Conservation (phyloP, 2,797 vertebrate genomes). For the Sebastes iracundus region DNA sequence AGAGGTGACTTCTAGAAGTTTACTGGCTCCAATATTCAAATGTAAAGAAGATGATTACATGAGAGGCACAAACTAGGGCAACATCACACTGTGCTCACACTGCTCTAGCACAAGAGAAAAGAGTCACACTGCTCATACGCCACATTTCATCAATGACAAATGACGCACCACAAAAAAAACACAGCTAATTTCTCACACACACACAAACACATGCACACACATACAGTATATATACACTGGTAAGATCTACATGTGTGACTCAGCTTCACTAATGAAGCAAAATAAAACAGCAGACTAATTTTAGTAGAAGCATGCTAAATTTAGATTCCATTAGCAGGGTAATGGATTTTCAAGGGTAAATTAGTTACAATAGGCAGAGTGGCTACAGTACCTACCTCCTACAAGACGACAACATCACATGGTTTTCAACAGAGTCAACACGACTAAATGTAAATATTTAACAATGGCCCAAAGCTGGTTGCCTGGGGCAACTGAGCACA, state of each 20-base stretch:
- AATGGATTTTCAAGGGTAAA: not conserved
- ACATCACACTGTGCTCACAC: not conserved
- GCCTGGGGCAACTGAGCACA: not conserved
- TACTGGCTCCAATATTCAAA: not conserved
- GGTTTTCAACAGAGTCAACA: not conserved
- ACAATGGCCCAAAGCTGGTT: not conserved
- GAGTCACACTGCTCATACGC: not conserved
- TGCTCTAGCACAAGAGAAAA: not conserved
- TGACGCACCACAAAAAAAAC: not conserved
- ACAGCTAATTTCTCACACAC: not conserved
- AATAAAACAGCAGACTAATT: not conserved
- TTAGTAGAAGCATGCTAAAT: not conserved
- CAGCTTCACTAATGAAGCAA: not conserved
- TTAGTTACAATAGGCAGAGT: not conserved
- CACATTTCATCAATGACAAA: not conserved
- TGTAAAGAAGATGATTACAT: not conserved
- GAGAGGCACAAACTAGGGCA: not conserved
- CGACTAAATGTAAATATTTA: not conserved
- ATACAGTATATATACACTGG: not conserved
- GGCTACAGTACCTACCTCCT: not conserved
- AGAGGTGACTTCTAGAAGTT: not conserved
- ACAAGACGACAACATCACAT: not conserved
- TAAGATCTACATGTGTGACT: not conserved
- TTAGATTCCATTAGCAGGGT: not conserved
- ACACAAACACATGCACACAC: not conserved